These are phyloP conservation scores for Heliornis fulica DNA, from an alignment of 2,113 vertebrate species.

Conservation along the genomic window DNA sequence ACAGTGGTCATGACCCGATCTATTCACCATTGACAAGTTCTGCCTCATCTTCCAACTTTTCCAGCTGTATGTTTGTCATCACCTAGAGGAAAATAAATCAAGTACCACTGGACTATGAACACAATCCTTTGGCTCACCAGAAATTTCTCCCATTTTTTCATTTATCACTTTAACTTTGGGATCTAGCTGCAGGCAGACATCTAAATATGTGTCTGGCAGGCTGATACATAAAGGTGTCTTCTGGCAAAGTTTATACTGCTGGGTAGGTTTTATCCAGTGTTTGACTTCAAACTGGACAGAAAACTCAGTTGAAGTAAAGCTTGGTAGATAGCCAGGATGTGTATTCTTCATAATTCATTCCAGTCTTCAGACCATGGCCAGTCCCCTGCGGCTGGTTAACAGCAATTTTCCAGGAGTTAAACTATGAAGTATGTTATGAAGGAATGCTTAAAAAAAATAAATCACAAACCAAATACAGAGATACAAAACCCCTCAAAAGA, in stretches of 20 bases:
- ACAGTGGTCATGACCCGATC: background rate
- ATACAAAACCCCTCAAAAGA: background rate
- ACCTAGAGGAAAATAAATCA: background rate
- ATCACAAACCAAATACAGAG: fast-evolving
- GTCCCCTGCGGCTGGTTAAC: background rate
- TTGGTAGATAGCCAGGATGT: slow-evolving; percentile 1
- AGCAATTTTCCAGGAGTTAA: slow-evolving; percentile 22
- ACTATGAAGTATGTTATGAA: background rate
- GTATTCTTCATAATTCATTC: background rate
- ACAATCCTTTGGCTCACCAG: background rate
- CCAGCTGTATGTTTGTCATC: background rate
- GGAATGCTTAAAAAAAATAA: background rate
- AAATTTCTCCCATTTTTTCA: background rate
- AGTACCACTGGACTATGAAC: background rate
- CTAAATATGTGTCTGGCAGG: background rate
- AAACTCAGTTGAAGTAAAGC: slow-evolving; percentile 5
- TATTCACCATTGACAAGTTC: background rate
- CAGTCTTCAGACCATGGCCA: background rate
- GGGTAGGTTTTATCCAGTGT: background rate
- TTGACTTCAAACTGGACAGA: background rate
- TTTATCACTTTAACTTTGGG: background rate
- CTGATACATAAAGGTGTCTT: background rate
- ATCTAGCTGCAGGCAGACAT: background rate
- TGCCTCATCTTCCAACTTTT: background rate
- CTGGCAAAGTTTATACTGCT: background rate